These are phyloP conservation scores for Denticeps clupeoides DNA, from an alignment of 2,797 vertebrate species.

Conservation along the genomic window DNA sequence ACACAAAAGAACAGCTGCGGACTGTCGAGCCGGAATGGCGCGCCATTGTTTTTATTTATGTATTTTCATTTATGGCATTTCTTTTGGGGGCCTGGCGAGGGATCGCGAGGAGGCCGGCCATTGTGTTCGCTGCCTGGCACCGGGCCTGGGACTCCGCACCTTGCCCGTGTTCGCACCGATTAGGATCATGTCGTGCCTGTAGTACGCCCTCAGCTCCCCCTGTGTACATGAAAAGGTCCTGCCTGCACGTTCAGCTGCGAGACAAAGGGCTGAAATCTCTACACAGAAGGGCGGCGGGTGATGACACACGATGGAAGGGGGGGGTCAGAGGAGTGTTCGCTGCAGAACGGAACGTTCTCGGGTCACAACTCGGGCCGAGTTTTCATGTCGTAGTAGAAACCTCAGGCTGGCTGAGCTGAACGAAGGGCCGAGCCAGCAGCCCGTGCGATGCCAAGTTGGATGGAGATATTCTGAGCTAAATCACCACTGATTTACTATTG, in stretches of 20 bases:
- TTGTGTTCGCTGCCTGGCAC: conserved; percentile 18
- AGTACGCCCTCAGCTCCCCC: conserved; percentile 20
- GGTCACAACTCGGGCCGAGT: too few relatives aligned
- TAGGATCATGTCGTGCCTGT: conserved; percentile 21
- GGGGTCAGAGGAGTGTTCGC: not conserved
- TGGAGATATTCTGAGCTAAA: too few relatives aligned
- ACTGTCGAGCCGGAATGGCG: conserved; percentile 25
- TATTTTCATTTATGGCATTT: conserved; percentile 3
- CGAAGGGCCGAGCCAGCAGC: not conserved
- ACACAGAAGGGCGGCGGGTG: conserved; percentile 10
- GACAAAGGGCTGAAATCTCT: conserved; percentile 9
- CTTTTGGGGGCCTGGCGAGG: conserved; percentile 26
- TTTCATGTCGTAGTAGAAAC: conserved; percentile 12
- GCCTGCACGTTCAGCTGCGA: conserved; percentile 16
- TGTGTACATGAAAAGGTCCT: too few relatives aligned
- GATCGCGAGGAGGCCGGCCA: conserved; percentile 44
- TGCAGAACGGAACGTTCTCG: conserved; percentile 9
- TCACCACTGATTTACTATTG: too few relatives aligned
- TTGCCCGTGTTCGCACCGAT: conserved; percentile 14
- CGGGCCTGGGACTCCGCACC: conserved; percentile 8
- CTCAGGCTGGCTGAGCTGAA: not conserved
- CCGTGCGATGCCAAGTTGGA: too few relatives aligned
- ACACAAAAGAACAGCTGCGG: conserved; percentile 50
- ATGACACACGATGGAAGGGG: conserved; percentile 11
- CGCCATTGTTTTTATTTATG: conserved; percentile 5